Base-by-base conservation (phyloP, 2,113 vertebrate species). In the Bubo bubo region DNA sequence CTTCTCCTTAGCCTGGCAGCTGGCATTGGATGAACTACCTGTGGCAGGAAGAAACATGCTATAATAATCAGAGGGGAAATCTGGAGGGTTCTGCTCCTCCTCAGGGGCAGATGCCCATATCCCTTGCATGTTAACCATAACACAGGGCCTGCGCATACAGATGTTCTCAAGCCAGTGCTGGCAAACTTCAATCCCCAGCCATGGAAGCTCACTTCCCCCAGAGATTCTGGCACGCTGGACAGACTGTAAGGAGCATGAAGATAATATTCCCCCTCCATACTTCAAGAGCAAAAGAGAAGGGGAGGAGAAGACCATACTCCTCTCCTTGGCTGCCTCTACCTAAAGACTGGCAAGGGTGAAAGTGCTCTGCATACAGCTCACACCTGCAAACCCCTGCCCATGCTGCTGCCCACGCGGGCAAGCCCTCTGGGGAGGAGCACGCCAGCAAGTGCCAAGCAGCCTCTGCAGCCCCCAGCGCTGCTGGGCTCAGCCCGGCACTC, bases 11-110 rank as follows among this genome's bases (percentile, higher is more conserved):
- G 79, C 63, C 75, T 58, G 49, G 88, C 86, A 88, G 60, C 60
- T 93, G 94, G 93, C 95, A 72, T 45, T 2, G 18, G 73, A 95
- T 94, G 88, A 96, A 95, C 95, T 84, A 84, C 83, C 56, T 64
- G 80, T 91, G 95, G 96, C 96, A 97, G 95, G 96, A 96, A 93
- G 86, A 56, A 93, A 95, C 94, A 95, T 14, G 94, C 96, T 91
- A 39, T 9, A 81, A 39, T 68, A 92, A 96, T 96, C 94, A 91
- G 47, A 93, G 76, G 62, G 79, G 88, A 96, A 95, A 96, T 97
- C 88, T 91, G 72, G 43, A 97, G 73, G 55, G 70, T 73, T 95
- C 73, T 30, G 4, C 64, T 75, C n/a, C 81, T 84, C 70, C 63
- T 87, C 62, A 82, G 81, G 91, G 47, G 60, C 70, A 93, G 60